Evolutionary conservation across 2,888 invertebrate species (phyloP), one percentile per base, ranked within the genome.

Genomic region (Lasioglossum villosulum): DNA sequence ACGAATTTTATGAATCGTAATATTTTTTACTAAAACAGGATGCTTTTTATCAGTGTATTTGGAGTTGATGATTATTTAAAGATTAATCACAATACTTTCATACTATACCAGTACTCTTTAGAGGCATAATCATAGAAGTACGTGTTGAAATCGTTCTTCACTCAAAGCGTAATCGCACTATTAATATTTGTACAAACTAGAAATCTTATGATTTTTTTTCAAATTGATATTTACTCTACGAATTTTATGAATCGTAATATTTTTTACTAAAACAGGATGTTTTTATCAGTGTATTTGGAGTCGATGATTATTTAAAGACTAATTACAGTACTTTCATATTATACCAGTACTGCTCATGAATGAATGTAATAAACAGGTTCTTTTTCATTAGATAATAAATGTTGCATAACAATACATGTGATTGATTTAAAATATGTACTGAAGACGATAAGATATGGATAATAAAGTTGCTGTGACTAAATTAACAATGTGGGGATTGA

Each of bases 381-480:
- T 77, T 52, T 39, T 59, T 52, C 14, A 8, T 80, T 83, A 79
- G 77, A 76, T 84, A 86, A 66, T 86, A 68, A 80, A 68, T 72
- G 75, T 77, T 72, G 78, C 76, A 63, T 76, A 86, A 42, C 30
- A 70, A 72, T 72, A 78, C 70, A 75, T 83, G 71, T 78, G 48
- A 77, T 80, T 42, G 78, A 48, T 86, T 86, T 75, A 77, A 80
- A 78, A 80, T 78, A 82, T 85, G 80, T 86, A 86, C 76, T 37
- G 63, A 86, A 63, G 66, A 75, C 59, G 74, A 82, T 82, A 68
- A 82, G 78, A 75, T 71, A 66, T 71, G 59, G 74, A 82, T 86
- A 82, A 86, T 84, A 86, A 84, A 86, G 80, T 83, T 83, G 80
- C 66, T 75, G 73, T 78, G 86, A 80, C 77, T 83, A 80, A 42